Evolutionary conservation across 2,113 vertebrate genomes (phyloP).

Genomic region (Empidonax alnorum): DNA sequence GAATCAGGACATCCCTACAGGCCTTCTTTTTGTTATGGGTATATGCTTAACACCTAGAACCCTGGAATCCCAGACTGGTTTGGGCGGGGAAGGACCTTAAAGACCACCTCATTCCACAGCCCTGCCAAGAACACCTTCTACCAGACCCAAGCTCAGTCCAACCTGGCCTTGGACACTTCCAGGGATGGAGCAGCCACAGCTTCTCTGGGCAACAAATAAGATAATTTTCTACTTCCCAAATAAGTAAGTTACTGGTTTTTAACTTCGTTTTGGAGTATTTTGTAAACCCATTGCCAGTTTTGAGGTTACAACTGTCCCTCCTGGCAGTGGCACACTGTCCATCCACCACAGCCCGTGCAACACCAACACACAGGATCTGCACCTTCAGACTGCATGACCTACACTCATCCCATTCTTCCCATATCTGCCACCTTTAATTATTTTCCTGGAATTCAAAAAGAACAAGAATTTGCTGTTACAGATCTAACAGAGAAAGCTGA

Average conservation of each 20-base stretch:
- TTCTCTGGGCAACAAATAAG: not conserved
- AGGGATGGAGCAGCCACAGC: not conserved
- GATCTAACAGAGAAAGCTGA: not conserved
- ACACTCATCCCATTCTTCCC: not conserved
- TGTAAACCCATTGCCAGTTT: not conserved
- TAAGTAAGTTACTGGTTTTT: not conserved
- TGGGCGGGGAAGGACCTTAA: not conserved
- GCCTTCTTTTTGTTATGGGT: not conserved
- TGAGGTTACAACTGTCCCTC: not conserved
- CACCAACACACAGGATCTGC: not conserved
- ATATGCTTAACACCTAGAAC: not conserved
- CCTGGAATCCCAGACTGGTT: not conserved
- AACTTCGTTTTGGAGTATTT: not conserved
- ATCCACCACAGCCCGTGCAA: not conserved
- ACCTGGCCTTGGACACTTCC: not conserved
- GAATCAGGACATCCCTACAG: not conserved
- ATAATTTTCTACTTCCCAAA: not conserved
- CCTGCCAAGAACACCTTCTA: not conserved
- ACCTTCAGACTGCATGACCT: not conserved
- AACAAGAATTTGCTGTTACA: not conserved
- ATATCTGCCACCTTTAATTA: not conserved
- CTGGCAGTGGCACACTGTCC: not conserved
- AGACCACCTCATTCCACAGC: not conserved
- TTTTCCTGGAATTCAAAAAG: not conserved
- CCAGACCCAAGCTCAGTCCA: not conserved